Conservation (phyloP, 2,888 invertebrate species). For the Pristionchus arcanus region DNA sequence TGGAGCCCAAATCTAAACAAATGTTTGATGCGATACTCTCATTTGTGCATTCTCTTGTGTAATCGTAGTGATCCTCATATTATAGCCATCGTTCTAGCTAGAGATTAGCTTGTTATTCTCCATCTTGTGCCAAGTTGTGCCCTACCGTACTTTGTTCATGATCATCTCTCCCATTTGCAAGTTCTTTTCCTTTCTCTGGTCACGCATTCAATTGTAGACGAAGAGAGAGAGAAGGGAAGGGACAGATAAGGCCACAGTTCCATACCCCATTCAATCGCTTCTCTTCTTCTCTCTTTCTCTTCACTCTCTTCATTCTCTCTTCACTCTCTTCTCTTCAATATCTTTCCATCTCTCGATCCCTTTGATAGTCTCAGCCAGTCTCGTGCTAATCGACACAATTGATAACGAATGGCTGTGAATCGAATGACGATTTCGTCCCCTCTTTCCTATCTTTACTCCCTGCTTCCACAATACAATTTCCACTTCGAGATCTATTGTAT, state of each 20-base stretch:
- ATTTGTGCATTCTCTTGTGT: background rate
- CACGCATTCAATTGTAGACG: background rate
- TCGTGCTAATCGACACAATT: background rate
- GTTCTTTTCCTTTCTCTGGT: background rate
- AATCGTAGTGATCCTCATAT: background rate
- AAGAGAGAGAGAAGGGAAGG: background rate
- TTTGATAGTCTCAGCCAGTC: background rate
- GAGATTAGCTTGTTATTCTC: background rate
- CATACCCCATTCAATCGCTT: background rate
- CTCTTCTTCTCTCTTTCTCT: slow-evolving; percentile 40
- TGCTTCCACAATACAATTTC: background rate
- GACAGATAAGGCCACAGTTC: slow-evolving; percentile 13
- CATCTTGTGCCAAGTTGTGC: background rate
- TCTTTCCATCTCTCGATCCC: slow-evolving; percentile 39
- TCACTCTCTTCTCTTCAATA: background rate
- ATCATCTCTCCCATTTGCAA: background rate
- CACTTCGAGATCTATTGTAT: background rate
- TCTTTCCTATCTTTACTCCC: background rate
- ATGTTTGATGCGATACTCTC: background rate
- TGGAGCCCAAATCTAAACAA: background rate
- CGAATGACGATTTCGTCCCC: background rate
- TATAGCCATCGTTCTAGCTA: background rate
- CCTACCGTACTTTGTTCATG: slow-evolving; percentile 10
- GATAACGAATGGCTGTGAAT: slow-evolving; percentile 37
- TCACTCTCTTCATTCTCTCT: slow-evolving; percentile 12